These are phyloP conservation scores for Prietella phreatophila DNA, from an alignment of 2,113 vertebrate genomes.

Conservation along the genomic window DNA sequence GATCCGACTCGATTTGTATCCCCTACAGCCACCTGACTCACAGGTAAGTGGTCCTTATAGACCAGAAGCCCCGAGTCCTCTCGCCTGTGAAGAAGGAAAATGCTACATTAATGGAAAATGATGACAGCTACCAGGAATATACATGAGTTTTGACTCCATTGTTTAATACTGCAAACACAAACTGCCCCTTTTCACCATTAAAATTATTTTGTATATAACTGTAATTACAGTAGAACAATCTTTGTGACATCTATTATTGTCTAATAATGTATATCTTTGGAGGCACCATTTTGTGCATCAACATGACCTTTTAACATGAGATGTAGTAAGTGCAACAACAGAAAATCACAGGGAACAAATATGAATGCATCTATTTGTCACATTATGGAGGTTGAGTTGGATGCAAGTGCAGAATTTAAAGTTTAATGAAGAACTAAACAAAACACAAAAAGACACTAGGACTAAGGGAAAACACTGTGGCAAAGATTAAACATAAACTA, in stretches of 20 bases:
- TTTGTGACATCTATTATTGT: background rate
- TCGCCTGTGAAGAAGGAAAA: conserved; percentile 74
- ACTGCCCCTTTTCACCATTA: background rate
- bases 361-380: background rate
- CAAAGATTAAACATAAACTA: too few relatives aligned
- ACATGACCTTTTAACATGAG: background rate
- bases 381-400: too few relatives aligned
- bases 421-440: too few relatives aligned
- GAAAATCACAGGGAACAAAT: background rate
- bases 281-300: background rate
- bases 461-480: too few relatives aligned
- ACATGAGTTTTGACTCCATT: background rate
- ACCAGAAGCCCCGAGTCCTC: conserved; percentile 88
- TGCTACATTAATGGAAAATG: conserved; percentile 7
- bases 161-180: background rate
- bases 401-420: too few relatives aligned
- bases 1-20: conserved; percentile 88
- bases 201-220: background rate
- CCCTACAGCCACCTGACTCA: conserved; percentile 90
- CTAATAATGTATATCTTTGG: background rate
- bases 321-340: background rate
- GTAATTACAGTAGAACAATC: background rate
- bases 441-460: too few relatives aligned
- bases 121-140: background rate
- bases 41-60: conserved; percentile 94